Conservation (phyloP, 2,797 vertebrate genomes). For the Denticeps clupeoides region DNA sequence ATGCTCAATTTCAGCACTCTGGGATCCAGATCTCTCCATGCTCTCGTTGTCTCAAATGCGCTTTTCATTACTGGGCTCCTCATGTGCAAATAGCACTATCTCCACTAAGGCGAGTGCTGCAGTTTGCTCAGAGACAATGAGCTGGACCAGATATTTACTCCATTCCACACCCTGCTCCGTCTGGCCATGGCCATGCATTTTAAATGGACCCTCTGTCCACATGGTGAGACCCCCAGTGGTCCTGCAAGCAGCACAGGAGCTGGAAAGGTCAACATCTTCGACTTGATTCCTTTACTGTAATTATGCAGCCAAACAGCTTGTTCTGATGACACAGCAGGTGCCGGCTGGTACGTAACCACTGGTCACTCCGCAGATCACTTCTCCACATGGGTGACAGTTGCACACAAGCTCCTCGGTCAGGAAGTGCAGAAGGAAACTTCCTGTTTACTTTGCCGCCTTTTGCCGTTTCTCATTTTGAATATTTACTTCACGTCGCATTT, state of each 20-base stretch:
- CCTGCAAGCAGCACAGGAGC: no score
- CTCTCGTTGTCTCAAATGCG: not conserved
- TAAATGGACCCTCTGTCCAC: conserved; percentile 7
- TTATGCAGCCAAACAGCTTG: conserved; percentile 20
- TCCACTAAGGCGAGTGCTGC: conserved; percentile 15
- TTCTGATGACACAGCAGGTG: no score
- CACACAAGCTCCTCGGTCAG: no score
- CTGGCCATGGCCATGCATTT: conserved; percentile 9
- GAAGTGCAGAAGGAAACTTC: no score
- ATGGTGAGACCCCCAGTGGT: not conserved
- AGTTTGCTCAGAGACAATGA: conserved; percentile 29
- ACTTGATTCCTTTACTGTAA: conserved; percentile 21
- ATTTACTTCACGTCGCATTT: no score
- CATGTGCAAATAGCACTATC: conserved; percentile 24
- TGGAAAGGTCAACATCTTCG: conserved; percentile 26
- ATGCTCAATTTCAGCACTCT: no score
- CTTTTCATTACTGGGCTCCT: conserved; percentile 21
- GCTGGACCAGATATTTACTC: conserved; percentile 23
- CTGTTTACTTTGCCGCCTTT: no score
- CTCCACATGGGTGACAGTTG: no score
- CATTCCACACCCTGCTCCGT: conserved; percentile 2
- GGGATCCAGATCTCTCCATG: not conserved
- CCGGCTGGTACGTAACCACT: no score
- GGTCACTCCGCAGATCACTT: no score
- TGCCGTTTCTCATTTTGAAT: no score